Evolutionary conservation across 2,113 vertebrate genomes (phyloP).

Genomic region (Oncorhynchus mykiss): DNA sequence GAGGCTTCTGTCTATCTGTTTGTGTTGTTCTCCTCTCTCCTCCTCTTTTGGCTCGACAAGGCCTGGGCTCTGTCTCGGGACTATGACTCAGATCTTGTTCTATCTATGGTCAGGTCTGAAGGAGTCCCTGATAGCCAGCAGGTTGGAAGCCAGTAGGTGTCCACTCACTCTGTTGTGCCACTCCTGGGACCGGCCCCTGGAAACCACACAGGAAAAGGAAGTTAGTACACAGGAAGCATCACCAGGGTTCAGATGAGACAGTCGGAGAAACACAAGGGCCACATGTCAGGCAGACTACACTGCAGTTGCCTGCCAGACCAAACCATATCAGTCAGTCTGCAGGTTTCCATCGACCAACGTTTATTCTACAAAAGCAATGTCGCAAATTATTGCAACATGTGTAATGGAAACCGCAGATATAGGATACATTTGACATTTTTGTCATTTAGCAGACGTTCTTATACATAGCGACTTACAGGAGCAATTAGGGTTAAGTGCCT

Average conservation of each 20-base stretch:
- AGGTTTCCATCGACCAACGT: too few species aligned
- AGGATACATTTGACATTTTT: too few species aligned
- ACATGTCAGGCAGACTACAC: too few species aligned
- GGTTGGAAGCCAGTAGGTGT: constrained; percentile 65
- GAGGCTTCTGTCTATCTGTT: not conserved
- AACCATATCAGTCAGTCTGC: too few species aligned
- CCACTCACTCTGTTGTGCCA: constrained; percentile 78
- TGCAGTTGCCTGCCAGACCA: too few species aligned
- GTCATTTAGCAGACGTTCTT: too few species aligned
- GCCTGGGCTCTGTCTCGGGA: not conserved
- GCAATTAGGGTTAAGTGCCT: too few species aligned
- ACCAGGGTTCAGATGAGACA: not conserved
- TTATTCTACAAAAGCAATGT: too few species aligned
- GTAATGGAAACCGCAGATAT: too few species aligned
- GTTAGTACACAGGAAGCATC: constrained; percentile 2
- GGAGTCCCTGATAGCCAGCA: constrained; percentile 72
- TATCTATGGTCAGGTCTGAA: constrained; percentile 61
- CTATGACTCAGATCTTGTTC: constrained; percentile 46
- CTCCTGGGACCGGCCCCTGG: constrained; percentile 75
- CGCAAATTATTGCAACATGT: too few species aligned
- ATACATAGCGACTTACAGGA: too few species aligned
- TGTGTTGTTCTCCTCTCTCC: not conserved
- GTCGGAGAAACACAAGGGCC: not conserved
- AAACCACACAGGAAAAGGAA: constrained; percentile 10
- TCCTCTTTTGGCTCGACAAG: not conserved